Evolutionary conservation across 2,113 vertebrate genomes (phyloP).

Genomic region (Cyprinodon brontotheroides): DNA sequence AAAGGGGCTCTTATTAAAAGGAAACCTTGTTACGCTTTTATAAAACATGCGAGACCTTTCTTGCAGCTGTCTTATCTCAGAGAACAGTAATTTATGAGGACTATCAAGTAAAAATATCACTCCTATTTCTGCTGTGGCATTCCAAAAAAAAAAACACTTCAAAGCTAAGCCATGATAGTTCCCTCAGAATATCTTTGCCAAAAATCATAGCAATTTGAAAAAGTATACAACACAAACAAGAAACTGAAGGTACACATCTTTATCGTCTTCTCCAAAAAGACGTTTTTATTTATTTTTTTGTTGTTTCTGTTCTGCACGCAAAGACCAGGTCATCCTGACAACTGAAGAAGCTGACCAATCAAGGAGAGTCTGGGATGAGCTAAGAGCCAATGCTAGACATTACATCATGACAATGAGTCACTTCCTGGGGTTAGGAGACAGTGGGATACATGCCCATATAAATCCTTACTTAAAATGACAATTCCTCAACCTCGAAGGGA

Average conservation of each 20-base stretch:
- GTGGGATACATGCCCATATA: slow-evolving; percentile 34
- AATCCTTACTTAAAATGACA: slow-evolving; percentile 11
- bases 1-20: background rate
- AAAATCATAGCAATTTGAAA: slow-evolving; percentile 49
- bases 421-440: slow-evolving; percentile 50
- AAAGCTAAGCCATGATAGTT: slow-evolving; percentile 15
- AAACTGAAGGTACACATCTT: slow-evolving; percentile 47
- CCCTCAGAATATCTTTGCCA: slow-evolving; percentile 42
- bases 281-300: slow-evolving; percentile 1
- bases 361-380: slow-evolving; percentile 54
- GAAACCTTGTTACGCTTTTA: background rate
- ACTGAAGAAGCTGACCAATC: slow-evolving; percentile 61
- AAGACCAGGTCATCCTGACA: slow-evolving; percentile 40
- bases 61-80: slow-evolving; percentile 2
- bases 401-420: slow-evolving; percentile 78
- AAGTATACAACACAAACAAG: slow-evolving; percentile 57
- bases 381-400: slow-evolving; percentile 66
- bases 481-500: slow-evolving; percentile 6
- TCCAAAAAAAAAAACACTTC: slow-evolving; percentile 18
- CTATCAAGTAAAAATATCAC: slow-evolving; percentile 21
- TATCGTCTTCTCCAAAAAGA: slow-evolving; percentile 40
- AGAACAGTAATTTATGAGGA: slow-evolving; percentile 16
- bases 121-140: slow-evolving; percentile 23
- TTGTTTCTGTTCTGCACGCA: slow-evolving; percentile 34
- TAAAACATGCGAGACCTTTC: slow-evolving; percentile 3